phyloP scores from a whole-genome alignment of 23 tunicate species.

The Phallusia fumigata region DNA sequence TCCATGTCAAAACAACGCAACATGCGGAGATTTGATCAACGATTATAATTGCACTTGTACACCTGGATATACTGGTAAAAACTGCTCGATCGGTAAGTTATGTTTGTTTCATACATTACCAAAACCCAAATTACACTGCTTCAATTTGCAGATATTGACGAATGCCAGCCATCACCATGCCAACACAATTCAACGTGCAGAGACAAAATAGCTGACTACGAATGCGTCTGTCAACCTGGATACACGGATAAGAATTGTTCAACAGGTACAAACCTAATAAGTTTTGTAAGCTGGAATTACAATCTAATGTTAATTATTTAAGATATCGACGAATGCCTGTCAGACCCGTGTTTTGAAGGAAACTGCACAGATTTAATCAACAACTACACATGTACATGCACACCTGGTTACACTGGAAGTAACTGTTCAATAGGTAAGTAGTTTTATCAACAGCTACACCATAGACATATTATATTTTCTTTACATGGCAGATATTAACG shows the following conservation, averaged over 20 bases:
- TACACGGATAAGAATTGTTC: background rate
- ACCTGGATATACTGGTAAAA: background rate
- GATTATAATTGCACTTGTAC: background rate
- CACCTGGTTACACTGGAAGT: slow-evolving; percentile 10
- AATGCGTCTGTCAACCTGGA: background rate
- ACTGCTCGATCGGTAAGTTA: background rate
- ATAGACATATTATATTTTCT: background rate
- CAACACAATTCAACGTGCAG: background rate
- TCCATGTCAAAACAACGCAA: background rate
- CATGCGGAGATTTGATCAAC: background rate
- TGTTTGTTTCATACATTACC: background rate
- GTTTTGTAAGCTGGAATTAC: background rate
- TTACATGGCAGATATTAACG: background rate
- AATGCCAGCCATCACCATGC: background rate
- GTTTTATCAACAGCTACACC: background rate
- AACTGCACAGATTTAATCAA: slow-evolving; percentile 6
- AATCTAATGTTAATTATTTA: background rate
- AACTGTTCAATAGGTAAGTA: background rate
- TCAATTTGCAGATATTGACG: background rate
- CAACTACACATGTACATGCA: background rate
- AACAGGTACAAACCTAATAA: background rate
- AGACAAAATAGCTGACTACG: background rate
- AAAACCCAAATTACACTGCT: background rate
- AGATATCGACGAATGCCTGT: slow-evolving; percentile 7
- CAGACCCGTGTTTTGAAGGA: background rate